Conservation (phyloP, 2,113 vertebrate genomes). For the Excalfactoria chinensis region DNA sequence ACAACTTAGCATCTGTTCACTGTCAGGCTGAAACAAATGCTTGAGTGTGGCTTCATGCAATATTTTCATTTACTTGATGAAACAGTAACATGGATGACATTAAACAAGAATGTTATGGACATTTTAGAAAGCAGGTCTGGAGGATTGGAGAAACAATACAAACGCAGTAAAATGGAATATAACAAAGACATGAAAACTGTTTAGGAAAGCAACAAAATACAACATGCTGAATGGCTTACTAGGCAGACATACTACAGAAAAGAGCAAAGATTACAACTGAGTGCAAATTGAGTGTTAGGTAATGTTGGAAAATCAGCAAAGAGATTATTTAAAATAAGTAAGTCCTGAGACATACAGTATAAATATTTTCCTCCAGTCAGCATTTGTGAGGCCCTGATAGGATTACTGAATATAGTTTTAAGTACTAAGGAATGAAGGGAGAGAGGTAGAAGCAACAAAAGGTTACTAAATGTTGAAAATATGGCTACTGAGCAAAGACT, state of each 20-base stretch:
- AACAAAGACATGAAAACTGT: not conserved
- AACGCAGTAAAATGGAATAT: not conserved
- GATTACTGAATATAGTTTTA: slow-evolving; percentile 14
- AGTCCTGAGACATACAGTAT: not conserved
- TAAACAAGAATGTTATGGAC: not conserved
- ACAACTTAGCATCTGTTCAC: not conserved
- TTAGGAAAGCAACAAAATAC: not conserved
- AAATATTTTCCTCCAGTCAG: slow-evolving; percentile 18
- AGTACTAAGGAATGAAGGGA: not conserved
- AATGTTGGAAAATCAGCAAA: slow-evolving; percentile 18
- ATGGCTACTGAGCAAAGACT: not conserved
- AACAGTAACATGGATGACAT: not conserved
- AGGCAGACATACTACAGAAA: not conserved
- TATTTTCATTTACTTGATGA: not conserved
- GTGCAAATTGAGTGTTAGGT: not conserved
- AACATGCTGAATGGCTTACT: not conserved
- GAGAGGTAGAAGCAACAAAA: not conserved
- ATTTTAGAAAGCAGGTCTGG: not conserved
- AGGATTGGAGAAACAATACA: not conserved
- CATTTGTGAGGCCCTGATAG: not conserved
- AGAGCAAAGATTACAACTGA: not conserved
- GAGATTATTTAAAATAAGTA: not conserved
- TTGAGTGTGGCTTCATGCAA: not conserved
- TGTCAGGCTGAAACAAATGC: not conserved
- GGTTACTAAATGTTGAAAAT: not conserved